phyloP scores from a whole-genome alignment of 2,113 vertebrate species.

The Thalassoma bifasciatum region DNA sequence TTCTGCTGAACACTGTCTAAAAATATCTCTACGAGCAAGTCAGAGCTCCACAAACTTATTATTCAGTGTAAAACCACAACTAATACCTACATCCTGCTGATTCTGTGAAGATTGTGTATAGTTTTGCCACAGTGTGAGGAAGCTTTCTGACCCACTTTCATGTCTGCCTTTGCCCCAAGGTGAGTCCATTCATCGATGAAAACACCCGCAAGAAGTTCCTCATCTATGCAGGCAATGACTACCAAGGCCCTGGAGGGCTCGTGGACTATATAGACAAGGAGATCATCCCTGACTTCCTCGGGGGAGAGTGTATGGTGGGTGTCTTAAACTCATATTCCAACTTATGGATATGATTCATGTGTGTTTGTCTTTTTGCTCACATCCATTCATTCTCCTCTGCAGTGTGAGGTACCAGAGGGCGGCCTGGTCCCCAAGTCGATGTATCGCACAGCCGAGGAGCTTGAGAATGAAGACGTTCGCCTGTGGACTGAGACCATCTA shows the following conservation, averaged over 20 bases:
- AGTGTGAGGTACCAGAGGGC: conserved; percentile 97
- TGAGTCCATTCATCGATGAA: conserved; percentile 97
- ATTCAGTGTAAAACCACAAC: too few species aligned
- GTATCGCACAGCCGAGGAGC: conserved; percentile 94
- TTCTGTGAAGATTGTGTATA: background rate
- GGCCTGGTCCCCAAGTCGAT: conserved; percentile 96
- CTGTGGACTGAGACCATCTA: conserved; percentile 98
- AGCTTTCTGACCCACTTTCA: background rate
- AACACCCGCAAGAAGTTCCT: conserved; percentile 98
- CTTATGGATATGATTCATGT: background rate
- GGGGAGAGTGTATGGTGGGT: conserved; percentile 96
- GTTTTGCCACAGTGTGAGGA: background rate
- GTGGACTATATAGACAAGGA: conserved; percentile 97
- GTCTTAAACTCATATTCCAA: background rate
- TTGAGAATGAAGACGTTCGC: conserved; percentile 92
- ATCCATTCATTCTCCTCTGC: conserved; percentile 26
- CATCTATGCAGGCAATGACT: conserved; percentile 98
- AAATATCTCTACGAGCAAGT: too few species aligned
- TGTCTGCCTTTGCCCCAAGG: conserved; percentile 77
- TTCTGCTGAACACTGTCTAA: too few species aligned
- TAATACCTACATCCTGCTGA: too few species aligned
- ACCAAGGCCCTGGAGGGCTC: conserved; percentile 95
- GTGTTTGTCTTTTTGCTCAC: conserved; percentile 33
- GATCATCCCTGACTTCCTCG: conserved; percentile 95
- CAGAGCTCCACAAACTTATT: too few species aligned